A percentile compares a stretch with the other conserved stretches of the same genome.
Evolutionary conservation across 2,113 vertebrate species (phyloP).

Genomic region (Epinephelus fuscoguttatus): DNA sequence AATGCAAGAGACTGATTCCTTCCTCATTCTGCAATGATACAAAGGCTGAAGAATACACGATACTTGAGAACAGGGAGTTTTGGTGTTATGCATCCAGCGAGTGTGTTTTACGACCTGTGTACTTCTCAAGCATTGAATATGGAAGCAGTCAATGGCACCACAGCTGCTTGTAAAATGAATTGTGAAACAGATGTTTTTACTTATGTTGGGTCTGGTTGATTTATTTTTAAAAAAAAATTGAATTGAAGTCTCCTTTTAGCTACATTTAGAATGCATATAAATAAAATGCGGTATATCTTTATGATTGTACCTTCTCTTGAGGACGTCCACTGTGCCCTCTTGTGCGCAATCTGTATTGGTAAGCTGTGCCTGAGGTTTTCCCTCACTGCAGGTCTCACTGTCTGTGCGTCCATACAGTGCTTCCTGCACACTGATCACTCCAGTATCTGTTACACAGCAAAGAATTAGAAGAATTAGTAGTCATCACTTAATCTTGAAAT

Average conservation of each 20-base stretch:
- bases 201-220: background rate
- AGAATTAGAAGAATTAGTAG: background rate
- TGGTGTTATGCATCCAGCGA: background rate
- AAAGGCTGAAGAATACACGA: background rate
- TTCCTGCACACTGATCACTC: slow-evolving; percentile 49
- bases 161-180: background rate
- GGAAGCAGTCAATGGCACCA: background rate
- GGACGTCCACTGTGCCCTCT: rapidly evolving
- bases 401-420: slow-evolving; percentile 40
- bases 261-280: background rate
- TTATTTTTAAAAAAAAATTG: background rate
- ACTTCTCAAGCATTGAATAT: background rate
- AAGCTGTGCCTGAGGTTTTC: background rate
- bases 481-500: background rate
- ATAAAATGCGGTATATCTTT: background rate
- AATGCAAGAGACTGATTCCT: too few species aligned
- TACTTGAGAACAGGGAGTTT: too few species aligned
- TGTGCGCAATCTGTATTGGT: slow-evolving; percentile 7
- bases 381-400: slow-evolving; percentile 35
- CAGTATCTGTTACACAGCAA: background rate
- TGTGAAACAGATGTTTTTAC: too few species aligned
- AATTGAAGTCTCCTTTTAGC: background rate
- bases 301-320: slow-evolving; percentile 42
- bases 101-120: background rate
- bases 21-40: background rate